Conservation (phyloP, 1,140 invertebrate genomes). For the Drosophila carrolli region DNA sequence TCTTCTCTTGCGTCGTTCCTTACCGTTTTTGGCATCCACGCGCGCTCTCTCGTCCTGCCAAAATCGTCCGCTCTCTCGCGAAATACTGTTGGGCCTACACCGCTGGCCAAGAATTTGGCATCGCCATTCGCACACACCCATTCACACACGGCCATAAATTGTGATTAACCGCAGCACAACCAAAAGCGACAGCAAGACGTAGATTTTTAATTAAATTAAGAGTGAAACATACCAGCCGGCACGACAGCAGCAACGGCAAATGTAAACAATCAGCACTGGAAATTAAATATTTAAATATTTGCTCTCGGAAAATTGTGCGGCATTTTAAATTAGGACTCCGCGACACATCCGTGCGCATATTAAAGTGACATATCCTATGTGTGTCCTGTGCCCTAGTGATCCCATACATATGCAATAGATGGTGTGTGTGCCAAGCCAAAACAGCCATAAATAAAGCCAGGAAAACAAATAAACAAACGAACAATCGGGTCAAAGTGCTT, state of each 20-base stretch:
- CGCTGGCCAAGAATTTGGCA: slow-evolving; percentile 17
- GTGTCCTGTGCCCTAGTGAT: slow-evolving; percentile 15
- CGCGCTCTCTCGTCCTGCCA: slow-evolving; percentile 22
- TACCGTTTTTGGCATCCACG: slow-evolving; percentile 19
- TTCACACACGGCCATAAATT: slow-evolving; percentile 5
- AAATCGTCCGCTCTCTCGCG: slow-evolving; percentile 36
- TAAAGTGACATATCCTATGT: slow-evolving; percentile 39
- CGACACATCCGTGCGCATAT: slow-evolving; percentile 10
- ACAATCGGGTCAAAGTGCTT: slow-evolving; percentile 43
- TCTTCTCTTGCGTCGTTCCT: slow-evolving; percentile 19
- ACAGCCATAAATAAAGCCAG: slow-evolving; percentile 45
- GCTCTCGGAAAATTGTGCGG: slow-evolving; percentile 45
- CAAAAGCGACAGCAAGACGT: slow-evolving; percentile 16
- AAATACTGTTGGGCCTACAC: slow-evolving; percentile 8
- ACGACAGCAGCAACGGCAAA: slow-evolving; percentile 11
- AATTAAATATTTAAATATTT: slow-evolving; percentile 59
- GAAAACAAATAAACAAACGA: slow-evolving; percentile 40
- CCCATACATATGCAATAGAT: neutral
- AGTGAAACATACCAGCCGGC: slow-evolving; percentile 32
- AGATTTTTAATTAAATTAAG: slow-evolving; percentile 53
- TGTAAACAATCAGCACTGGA: slow-evolving; percentile 45
- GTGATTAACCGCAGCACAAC: slow-evolving; percentile 33
- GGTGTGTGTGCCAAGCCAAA: slow-evolving; percentile 34
- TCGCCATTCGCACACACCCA: neutral
- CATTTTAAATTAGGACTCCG: slow-evolving; percentile 56